These are phyloP conservation scores for Smithornis capensis DNA, from an alignment of 2,113 vertebrate genomes.

Conservation along the genomic window DNA sequence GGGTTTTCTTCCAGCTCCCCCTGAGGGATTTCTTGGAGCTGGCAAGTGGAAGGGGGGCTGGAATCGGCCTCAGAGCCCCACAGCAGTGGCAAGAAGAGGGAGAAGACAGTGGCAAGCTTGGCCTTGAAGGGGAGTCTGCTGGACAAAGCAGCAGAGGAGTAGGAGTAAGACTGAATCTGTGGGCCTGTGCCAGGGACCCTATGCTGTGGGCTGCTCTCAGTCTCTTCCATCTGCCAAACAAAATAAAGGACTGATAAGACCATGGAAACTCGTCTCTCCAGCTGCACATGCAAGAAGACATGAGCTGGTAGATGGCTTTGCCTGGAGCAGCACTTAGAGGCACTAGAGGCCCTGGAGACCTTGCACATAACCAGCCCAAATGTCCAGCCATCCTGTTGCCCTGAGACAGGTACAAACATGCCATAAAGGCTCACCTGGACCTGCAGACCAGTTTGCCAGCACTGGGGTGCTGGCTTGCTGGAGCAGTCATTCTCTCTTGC, in stretches of 20 bases:
- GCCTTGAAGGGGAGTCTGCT: slow-evolving; percentile 66
- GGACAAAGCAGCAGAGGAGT: slow-evolving; percentile 67
- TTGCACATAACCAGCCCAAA: neutral
- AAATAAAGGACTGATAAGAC: neutral
- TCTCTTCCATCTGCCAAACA: slow-evolving; percentile 76
- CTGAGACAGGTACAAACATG: neutral
- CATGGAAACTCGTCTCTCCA: neutral
- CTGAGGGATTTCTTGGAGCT: slow-evolving; percentile 75
- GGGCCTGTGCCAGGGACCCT: slow-evolving; percentile 66
- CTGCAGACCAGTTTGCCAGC: slow-evolving; percentile 78
- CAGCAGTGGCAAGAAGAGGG: slow-evolving; percentile 31
- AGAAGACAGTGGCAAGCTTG: slow-evolving; percentile 67
- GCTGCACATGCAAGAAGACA: neutral
- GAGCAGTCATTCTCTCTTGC: slow-evolving; percentile 75
- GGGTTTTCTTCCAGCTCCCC: slow-evolving; percentile 57
- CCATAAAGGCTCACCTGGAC: slow-evolving; percentile 63
- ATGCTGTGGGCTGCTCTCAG: slow-evolving; percentile 76
- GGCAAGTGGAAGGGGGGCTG: slow-evolving; percentile 57
- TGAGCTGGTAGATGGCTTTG: neutral
- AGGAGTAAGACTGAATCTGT: slow-evolving; percentile 32
- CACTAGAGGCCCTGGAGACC: neutral
- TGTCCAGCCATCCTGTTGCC: neutral
- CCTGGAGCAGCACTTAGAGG: neutral
- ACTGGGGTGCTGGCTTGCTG: slow-evolving; percentile 70
- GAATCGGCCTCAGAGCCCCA: slow-evolving; percentile 65